Percentiles rank a stretch among this genome's conserved stretches.
These are phyloP conservation scores for Sepiola atlantica DNA, from an alignment of 2,888 invertebrate genomes.

Conservation along the genomic window DNA sequence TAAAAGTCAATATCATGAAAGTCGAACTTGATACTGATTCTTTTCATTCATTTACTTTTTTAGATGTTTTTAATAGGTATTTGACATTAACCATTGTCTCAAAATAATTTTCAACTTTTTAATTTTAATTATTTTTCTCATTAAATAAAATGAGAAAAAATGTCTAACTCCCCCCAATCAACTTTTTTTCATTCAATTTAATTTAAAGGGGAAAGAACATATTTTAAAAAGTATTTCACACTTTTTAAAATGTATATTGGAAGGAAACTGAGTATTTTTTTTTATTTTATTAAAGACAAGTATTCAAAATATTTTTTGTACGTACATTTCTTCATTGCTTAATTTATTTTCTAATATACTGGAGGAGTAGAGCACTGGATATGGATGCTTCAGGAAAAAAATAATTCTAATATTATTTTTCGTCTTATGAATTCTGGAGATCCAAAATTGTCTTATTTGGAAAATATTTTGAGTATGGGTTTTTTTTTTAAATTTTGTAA, in stretches of 20 bases:
- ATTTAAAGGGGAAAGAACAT: background rate
- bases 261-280: background rate
- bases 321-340: background rate
- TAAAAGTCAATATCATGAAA: background rate
- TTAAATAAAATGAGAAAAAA: background rate
- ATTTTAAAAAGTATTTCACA: background rate
- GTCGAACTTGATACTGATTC: background rate
- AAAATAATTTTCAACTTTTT: background rate
- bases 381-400: background rate
- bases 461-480: background rate
- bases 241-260: background rate
- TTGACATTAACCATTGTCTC: background rate
- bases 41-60: background rate
- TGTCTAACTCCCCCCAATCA: background rate
- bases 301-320: constrained; percentile 32
- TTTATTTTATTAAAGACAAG: background rate
- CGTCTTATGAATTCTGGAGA: background rate
- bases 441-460: background rate
- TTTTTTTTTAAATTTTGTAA: background rate
- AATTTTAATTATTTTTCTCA: background rate
- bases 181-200: background rate
- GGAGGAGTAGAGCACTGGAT: background rate
- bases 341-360: background rate
- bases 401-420: background rate
- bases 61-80: background rate